Conservation (phyloP, 2,797 vertebrate genomes). For the Ibycter americanus region DNA sequence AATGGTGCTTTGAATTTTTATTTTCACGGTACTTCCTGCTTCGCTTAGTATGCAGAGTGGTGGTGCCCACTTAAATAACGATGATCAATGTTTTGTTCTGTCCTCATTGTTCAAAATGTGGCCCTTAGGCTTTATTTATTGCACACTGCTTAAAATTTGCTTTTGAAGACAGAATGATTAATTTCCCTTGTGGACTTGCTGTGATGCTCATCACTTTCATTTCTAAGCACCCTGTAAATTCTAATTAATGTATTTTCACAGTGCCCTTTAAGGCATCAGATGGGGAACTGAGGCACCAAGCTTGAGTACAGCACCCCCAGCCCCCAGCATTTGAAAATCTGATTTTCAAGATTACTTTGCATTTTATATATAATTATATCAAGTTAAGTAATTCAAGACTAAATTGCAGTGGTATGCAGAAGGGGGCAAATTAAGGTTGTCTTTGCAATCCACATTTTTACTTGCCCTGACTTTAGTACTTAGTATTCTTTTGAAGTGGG, state of each 20-base stretch:
- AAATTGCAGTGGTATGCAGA: background rate
- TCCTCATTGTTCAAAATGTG: constrained; percentile 63
- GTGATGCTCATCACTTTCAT: constrained; percentile 46
- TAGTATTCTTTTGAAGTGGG: background rate
- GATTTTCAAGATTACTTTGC: constrained; percentile 1
- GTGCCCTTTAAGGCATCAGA: constrained; percentile 23
- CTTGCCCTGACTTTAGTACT: background rate
- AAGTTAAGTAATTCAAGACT: background rate
- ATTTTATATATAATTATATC: background rate
- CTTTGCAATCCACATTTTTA: background rate
- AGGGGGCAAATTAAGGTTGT: background rate
- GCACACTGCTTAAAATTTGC: constrained; percentile 54
- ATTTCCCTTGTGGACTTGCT: constrained; percentile 53
- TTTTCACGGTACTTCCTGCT: constrained; percentile 30
- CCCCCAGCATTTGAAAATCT: background rate
- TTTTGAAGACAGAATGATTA: constrained; percentile 67
- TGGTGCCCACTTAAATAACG: constrained; percentile 49
- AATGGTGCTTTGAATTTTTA: constrained; percentile 36
- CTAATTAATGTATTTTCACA: constrained; percentile 54
- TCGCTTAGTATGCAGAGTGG: constrained; percentile 43
- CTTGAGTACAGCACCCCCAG: background rate
- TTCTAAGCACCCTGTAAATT: constrained; percentile 61
- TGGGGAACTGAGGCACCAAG: background rate
- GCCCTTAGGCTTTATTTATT: constrained; percentile 69
- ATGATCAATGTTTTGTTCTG: constrained; percentile 70